Conservation (phyloP, 1,140 invertebrate genomes). For the Drosophila insularis region DNA sequence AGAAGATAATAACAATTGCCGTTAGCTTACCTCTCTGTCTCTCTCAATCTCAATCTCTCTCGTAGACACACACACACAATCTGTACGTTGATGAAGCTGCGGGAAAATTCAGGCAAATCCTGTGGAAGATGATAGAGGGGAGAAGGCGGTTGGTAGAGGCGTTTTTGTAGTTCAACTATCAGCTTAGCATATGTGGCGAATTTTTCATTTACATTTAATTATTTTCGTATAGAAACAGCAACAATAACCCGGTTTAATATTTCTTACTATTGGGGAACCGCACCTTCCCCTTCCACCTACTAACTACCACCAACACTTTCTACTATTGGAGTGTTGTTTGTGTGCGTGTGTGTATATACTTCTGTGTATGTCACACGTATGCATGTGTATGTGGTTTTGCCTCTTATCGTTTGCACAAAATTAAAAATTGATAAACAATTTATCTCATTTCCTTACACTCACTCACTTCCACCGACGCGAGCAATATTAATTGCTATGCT, state of each 20-base stretch:
- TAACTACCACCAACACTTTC: constrained; percentile 56
- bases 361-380: constrained; percentile 48
- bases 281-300: constrained; percentile 43
- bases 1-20: constrained; percentile 16
- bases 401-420: constrained; percentile 15
- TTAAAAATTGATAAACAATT: constrained; percentile 2
- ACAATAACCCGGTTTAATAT: constrained; percentile 16
- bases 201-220: background rate
- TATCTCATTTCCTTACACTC: constrained; percentile 12
- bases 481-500: constrained; percentile 34
- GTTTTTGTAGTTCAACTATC: background rate
- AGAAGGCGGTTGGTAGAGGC: constrained; percentile 30
- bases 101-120: constrained; percentile 46
- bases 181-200: background rate
- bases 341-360: constrained; percentile 21
- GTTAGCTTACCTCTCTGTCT: constrained; percentile 26
- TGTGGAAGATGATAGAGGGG: background rate
- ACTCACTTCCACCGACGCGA: constrained; percentile 34
- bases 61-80: constrained; percentile 17
- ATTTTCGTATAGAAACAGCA: background rate
- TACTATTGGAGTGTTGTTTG: constrained; percentile 27
- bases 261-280: constrained; percentile 44
- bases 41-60: constrained; percentile 26
- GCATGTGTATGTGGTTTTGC: constrained; percentile 15
- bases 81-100: constrained; percentile 7